Base-by-base conservation (phyloP, 2,113 vertebrate species). In the Spizaetus ornatus region DNA sequence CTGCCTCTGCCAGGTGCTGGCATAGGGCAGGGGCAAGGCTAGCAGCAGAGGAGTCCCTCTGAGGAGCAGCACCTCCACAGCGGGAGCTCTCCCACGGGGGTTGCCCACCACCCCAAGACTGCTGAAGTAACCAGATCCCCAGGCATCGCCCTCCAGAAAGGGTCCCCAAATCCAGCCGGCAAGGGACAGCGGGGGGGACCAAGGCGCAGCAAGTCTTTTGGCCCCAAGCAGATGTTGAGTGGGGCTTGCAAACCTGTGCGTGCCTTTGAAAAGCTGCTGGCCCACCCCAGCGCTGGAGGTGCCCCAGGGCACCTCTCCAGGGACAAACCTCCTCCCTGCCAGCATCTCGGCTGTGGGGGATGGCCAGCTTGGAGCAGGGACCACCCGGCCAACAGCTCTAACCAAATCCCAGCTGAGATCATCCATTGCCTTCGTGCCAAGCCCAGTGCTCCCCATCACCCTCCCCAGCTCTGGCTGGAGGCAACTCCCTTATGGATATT, bases 381-480 rank as follows among this genome's bases (percentile, higher is more conserved):
- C n/a, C n/a, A 63, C 66, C 15, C 1, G 0, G 26, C 18, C 73
- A 55, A 80, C n/a, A 82, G 43, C 52, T 65, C 55, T 59, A 81
- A 31, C 25, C 27, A 70, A 81, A 70, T 6, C 8, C 36, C 32
- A 34, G 22, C 29, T 42, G 34, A 91, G 47, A 55, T 8, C 61
- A 67, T 8, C 2, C 10, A 50, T 0, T 4, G 9, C 56, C 45
- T 74, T 59, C 4, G 2, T 2, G 2, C 59, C 58, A 58, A 84
- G 73, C 9, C 63, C 55, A 53, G 45, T 14, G 69, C 16, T 34
- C 7, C 21, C 26, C 32, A 56, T 22, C 36, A 32, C 22, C 3
- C 1, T 90, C 48, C 9, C 40, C 70, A 58, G 52, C 38, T 74
- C n/a, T 29, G 52, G 25, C 19, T 82, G 71, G 27, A 87, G 52